phyloP scores from a whole-genome alignment of 2,113 vertebrate species.

The Rhombomys opimus region DNA sequence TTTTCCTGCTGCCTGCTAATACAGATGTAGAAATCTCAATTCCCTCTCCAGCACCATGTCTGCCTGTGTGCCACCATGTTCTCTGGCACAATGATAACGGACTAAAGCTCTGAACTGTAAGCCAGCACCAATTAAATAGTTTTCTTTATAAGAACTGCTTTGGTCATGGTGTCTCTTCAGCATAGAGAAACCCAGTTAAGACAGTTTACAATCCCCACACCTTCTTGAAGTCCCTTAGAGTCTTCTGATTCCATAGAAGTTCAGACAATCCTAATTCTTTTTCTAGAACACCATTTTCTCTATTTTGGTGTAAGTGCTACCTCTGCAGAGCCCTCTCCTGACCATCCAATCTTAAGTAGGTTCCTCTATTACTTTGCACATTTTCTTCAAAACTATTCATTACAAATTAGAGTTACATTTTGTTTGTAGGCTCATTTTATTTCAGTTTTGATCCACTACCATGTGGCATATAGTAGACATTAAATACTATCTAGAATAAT shows the following conservation, averaged over 20 bases:
- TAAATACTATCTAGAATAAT: constrained; percentile 6
- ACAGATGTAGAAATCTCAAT: not conserved
- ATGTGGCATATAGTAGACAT: not conserved
- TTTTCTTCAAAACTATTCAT: not conserved
- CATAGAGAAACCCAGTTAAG: not conserved
- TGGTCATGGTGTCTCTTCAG: not conserved
- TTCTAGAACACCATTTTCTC: not conserved
- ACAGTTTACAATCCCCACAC: not conserved
- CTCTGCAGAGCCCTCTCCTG: not conserved
- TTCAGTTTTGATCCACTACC: not conserved
- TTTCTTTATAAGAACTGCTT: not conserved
- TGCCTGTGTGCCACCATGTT: not conserved
- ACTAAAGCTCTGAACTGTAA: not conserved
- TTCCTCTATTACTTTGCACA: not conserved
- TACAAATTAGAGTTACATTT: not conserved
- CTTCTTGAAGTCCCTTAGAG: not conserved
- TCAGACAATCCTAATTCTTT: not conserved
- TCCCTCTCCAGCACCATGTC: not conserved
- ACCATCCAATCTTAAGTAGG: not conserved
- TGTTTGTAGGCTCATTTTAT: not conserved
- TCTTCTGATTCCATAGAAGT: not conserved
- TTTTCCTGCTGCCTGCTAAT: not conserved
- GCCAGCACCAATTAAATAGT: not conserved
- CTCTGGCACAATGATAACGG: not conserved
- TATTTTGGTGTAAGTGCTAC: not conserved